A percentile compares a stretch with the other conserved stretches of the same genome.
Evolutionary conservation across 2,113 vertebrate species (phyloP).

Genomic region (Probosciger aterrimus): DNA sequence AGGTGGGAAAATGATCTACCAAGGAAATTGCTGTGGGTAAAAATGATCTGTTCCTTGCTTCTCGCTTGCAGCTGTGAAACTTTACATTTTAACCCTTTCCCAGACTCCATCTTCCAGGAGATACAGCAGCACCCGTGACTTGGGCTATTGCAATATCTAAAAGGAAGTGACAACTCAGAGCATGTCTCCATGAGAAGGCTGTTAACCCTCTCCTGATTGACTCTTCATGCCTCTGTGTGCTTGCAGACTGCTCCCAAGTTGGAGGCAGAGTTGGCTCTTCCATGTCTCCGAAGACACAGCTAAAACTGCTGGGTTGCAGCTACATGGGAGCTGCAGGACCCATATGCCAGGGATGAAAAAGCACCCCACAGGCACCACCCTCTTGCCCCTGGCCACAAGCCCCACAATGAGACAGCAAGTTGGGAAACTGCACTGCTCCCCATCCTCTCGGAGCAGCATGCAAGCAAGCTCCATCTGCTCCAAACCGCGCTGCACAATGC

Average conservation of each 20-base stretch:
- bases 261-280: background rate
- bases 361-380: fast-evolving
- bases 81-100: constrained; percentile 22
- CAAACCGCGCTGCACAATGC: fast-evolving
- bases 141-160: background rate
- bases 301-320: background rate
- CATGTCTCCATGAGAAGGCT: background rate
- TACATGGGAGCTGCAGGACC: background rate
- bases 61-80: background rate
- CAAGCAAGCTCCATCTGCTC: background rate
- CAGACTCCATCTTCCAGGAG: background rate
- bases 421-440: background rate
- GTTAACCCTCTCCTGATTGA: background rate
- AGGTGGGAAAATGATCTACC: constrained; percentile 37
- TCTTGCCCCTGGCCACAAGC: background rate
- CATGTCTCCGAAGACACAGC: fast-evolving
- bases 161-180: background rate
- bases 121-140: background rate
- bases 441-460: background rate
- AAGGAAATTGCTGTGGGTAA: constrained; percentile 50
- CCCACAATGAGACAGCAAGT: background rate
- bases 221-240: background rate
- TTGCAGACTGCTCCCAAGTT: background rate
- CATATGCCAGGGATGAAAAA: background rate
- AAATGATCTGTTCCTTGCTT: constrained; percentile 22